Base-by-base conservation (phyloP, 1,140 invertebrate genomes). In the Pomacea maculata region DNA sequence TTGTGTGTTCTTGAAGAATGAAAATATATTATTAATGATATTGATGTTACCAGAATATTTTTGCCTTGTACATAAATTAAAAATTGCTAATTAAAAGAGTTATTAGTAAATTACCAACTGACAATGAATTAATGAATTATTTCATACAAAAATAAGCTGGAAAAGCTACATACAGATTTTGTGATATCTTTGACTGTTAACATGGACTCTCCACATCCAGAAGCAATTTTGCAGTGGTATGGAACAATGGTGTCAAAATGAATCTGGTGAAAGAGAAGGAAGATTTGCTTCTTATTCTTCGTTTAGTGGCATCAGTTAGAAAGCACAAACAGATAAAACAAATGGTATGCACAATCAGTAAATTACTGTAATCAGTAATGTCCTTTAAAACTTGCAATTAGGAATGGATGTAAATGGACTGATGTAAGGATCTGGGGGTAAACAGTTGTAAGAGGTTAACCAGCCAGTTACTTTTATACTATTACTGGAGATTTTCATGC, bases 141-240 rank as follows among this genome's bases (percentile, higher is more conserved):
- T 8, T 8, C 45, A 45, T 17, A 17, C 25, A 63, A 25, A 63
- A 61, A 63, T 25, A 17, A 63, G 19, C 21, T 19, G 64, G 8
- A n/a, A 25, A 11, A 4, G n/a, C 6, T 17, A 54, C n/a, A 52
- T 9, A 72, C 71, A 65, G n/a, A 80, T 73, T 29, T 55, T 63
- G 57, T 65, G 34, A 65, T 54, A 19, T 80, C 57, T 45, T 19
- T n/a, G n/a, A 34, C 61, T 25, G 72, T 14, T 64, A 80, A 45
- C 79, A 80, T 75, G 63, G n/a, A 45, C 19, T 75, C n/a, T 17
- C 29, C 52, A 75, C 79, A 80, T 11, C 15, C 34, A 11, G 29
- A 45, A 17, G 63, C 15, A 45, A 61, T 21, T 34, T 34, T 54
- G 63, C 79, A 80, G 72, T 80, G 79, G 54, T 80, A 80, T n/a